phyloP scores from a whole-genome alignment of 2,888 invertebrate species.

The Griposia aprilina region DNA sequence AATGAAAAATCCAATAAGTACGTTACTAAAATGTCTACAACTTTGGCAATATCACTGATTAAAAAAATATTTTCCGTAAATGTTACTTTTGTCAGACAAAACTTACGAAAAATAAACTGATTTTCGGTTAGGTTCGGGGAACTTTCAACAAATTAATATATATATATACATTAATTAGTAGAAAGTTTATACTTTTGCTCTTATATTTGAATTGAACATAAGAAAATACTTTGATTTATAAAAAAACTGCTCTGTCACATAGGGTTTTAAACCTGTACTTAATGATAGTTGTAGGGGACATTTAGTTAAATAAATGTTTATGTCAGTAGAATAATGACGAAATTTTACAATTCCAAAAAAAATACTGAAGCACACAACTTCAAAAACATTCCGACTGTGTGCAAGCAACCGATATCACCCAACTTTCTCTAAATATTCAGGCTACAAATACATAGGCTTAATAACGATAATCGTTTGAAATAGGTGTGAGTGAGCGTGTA shows the following conservation, averaged over 20 bases:
- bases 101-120: too few relatives aligned
- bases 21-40: too few relatives aligned
- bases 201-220: not conserved
- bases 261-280: too few relatives aligned
- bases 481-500: conserved; percentile 57
- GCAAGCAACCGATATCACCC: not conserved
- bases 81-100: too few relatives aligned
- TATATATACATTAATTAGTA: too few relatives aligned
- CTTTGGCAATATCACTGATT: too few relatives aligned
- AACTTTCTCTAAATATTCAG: conserved; percentile 6
- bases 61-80: too few relatives aligned
- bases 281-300: not conserved
- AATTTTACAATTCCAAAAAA: not conserved
- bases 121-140: too few relatives aligned
- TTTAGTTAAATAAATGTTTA: not conserved
- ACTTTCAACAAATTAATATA: too few relatives aligned
- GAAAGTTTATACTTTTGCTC: too few relatives aligned
- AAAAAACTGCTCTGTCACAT: not conserved
- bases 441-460: conserved; percentile 34
- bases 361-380: not conserved
- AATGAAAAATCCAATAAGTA: too few relatives aligned
- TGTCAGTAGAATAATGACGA: not conserved
- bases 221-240: not conserved
- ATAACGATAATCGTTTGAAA: conserved; percentile 47
- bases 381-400: not conserved